These are phyloP conservation scores for Drosophila peninsularis DNA, from an alignment of 2,888 invertebrate genomes.

Conservation along the genomic window DNA sequence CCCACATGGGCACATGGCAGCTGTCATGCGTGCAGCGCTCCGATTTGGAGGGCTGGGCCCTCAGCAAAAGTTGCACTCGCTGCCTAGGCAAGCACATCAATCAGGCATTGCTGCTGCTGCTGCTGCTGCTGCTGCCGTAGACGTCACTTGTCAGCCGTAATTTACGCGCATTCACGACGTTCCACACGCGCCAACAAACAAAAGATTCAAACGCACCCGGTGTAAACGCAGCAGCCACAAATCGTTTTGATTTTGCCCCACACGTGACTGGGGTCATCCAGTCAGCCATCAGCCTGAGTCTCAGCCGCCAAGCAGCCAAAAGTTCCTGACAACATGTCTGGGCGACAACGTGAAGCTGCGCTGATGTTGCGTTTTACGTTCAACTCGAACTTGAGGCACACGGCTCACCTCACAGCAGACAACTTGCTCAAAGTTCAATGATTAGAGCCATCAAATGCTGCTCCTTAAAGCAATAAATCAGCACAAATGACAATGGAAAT, in stretches of 20 bases:
- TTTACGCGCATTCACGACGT: slow-evolving; percentile 73
- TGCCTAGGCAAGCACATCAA: slow-evolving; percentile 66
- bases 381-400: background rate
- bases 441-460: background rate
- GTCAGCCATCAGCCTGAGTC: slow-evolving; percentile 9
- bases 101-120: slow-evolving; percentile 53
- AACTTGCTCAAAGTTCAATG: slow-evolving; percentile 3
- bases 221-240: slow-evolving; percentile 46
- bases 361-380: slow-evolving; percentile 40
- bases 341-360: slow-evolving; percentile 20
- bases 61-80: slow-evolving; percentile 62
- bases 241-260: slow-evolving; percentile 68
- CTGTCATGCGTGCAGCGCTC: slow-evolving; percentile 71
- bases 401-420: slow-evolving; percentile 8
- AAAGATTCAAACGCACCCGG: slow-evolving; percentile 59
- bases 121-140: slow-evolving; percentile 45
- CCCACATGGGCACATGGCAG: slow-evolving; percentile 61
- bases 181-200: slow-evolving; percentile 60
- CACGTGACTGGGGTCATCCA: slow-evolving; percentile 59
- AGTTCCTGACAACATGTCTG: slow-evolving; percentile 34
- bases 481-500: background rate
- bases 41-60: slow-evolving; percentile 24
- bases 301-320: background rate
- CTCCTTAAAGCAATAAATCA: background rate
- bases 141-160: slow-evolving; percentile 72